phyloP scores from a whole-genome alignment of 2,113 vertebrate genomes.

The Cheirogaleus medius region DNA sequence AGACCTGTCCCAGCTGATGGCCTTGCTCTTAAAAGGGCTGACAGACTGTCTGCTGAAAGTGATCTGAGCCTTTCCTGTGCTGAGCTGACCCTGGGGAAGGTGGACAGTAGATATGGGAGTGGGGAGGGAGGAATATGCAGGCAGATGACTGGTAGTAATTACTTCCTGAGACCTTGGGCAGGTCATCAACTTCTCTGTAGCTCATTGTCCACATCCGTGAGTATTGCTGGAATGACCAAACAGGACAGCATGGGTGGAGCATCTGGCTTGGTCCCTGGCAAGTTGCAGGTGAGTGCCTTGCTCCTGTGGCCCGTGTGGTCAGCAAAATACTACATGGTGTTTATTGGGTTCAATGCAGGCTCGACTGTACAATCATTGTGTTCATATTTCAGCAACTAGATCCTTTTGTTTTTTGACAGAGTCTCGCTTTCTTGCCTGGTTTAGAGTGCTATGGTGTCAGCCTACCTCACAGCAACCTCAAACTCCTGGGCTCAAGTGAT shows the following conservation, averaged over 20 bases:
- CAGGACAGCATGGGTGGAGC: neutral
- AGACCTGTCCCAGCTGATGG: neutral
- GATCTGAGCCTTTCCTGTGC: neutral
- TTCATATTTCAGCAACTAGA: neutral
- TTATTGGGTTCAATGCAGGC: neutral
- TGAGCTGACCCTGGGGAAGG: neutral
- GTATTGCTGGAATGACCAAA: neutral
- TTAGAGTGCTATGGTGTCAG: no score
- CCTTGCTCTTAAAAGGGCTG: neutral
- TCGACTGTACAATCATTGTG: no score
- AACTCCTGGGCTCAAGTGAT: no score
- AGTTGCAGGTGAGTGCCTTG: neutral
- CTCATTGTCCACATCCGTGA: neutral
- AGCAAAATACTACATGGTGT: neutral
- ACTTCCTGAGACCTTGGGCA: neutral
- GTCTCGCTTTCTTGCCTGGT: no score
- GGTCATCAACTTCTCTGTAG: neutral
- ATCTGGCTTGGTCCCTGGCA: neutral
- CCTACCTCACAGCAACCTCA: no score
- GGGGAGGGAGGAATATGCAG: neutral
- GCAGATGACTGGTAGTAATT: neutral
- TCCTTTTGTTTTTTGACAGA: neutral
- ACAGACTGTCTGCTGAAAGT: neutral
- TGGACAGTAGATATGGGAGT: fast-evolving
- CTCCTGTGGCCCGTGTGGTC: neutral